Base-by-base conservation (phyloP, 2,113 vertebrate genomes). In the Brachyhypopomus occidentalis region DNA sequence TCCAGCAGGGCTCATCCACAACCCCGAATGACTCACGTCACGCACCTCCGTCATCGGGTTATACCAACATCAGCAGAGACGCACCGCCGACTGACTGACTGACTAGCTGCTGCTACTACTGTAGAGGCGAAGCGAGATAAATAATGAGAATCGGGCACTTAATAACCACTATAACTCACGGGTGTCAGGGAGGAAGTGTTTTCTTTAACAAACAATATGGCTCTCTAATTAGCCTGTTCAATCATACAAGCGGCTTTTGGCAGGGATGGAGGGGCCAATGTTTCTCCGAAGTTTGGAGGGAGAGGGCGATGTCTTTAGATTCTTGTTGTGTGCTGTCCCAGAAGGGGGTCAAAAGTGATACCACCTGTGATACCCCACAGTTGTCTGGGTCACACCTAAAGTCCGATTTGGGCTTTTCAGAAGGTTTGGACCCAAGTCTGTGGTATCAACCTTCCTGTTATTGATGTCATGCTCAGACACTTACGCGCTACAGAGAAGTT, bases 401-500 rank as follows among this genome's bases (percentile, higher is more conserved):
- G 41, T 2, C 19, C 59, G 4, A 48, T 38, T 27, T 2, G 60
- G 60, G 2, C 45, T 52, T 52, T 52, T 52, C 45, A 12, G 45
- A 2, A 14, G 45, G 45, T 14, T 14, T 52, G 4, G 52, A 60
- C 5, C 45, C 17, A 27, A 58, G 25, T 6, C 9, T 41, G 41
- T 41, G 5, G 8, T 41, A 14, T 12, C 11, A 30, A 2, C 4
- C 1, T 55, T 9, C 62, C 25, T 1, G 17, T 1, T 17, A 30
- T 11, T 11, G 36, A 70, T 2, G 20, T 22, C 20, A 19, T 69
- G n/a, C 6, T 23, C 82, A 86, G 86, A 87, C 79, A 95, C 97
- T 97, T 88, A 99, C 97, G 95, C 84, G 95, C 97, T 90, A 99
- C 97, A 0, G 98, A 99, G 93, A 99, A 99, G 93, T 99, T 99